Percentiles rank a stretch among this genome's conserved stretches.
Evolutionary conservation across 2,797 vertebrate species (phyloP).

Genomic region (Vultur gryphus): DNA sequence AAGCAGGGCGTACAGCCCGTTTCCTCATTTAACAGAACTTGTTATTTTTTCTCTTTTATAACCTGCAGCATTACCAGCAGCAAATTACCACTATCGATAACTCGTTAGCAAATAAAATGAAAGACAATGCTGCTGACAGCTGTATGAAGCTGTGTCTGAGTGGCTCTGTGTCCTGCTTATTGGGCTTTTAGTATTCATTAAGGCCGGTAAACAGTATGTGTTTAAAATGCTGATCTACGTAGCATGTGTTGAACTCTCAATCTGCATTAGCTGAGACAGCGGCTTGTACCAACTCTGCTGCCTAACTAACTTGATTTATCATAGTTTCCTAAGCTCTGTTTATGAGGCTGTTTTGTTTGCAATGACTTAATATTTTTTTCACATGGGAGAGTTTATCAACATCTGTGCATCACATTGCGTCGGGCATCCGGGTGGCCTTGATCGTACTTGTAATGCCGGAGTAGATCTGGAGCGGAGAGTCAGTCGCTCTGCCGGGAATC

Average conservation of each 20-base stretch:
- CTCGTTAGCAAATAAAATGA: slow-evolving; percentile 78
- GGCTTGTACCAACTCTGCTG: slow-evolving; percentile 46
- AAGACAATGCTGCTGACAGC: slow-evolving; percentile 62
- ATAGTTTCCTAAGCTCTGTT: slow-evolving; percentile 45
- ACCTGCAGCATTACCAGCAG: slow-evolving; percentile 51
- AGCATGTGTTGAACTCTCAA: slow-evolving; percentile 56
- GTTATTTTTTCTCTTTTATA: slow-evolving; percentile 69
- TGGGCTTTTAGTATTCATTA: slow-evolving; percentile 73
- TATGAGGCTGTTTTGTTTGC: slow-evolving; percentile 58
- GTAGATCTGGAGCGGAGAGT: background rate
- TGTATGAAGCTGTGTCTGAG: slow-evolving; percentile 64
- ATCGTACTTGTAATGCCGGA: background rate
- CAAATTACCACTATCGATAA: slow-evolving; percentile 77
- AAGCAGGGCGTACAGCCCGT: background rate
- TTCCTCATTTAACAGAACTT: slow-evolving; percentile 48
- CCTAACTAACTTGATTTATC: slow-evolving; percentile 65
- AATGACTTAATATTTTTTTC: slow-evolving; percentile 60
- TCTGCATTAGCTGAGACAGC: slow-evolving; percentile 66
- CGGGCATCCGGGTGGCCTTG: background rate
- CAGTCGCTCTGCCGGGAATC: rapidly evolving
- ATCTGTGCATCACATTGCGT: slow-evolving; percentile 20
- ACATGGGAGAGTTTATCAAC: slow-evolving; percentile 55
- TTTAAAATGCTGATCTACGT: slow-evolving; percentile 71
- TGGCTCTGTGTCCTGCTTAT: slow-evolving; percentile 62
- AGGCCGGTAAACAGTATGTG: slow-evolving; percentile 43